Conservation (phyloP, 2,797 vertebrate genomes). For the Acrocephalus scirpaceus region DNA sequence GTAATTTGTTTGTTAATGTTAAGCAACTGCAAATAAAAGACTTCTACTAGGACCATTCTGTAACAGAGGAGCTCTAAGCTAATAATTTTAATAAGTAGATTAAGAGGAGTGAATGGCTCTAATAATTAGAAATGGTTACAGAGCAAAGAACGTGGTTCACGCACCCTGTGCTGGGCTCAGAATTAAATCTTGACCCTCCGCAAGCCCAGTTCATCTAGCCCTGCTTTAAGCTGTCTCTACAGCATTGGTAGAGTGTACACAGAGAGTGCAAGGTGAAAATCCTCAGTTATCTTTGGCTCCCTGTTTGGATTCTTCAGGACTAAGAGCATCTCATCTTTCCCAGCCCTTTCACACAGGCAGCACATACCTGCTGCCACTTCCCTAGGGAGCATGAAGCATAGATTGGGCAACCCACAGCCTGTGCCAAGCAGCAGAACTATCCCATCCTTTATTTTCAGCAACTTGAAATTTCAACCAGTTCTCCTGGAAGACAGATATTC, state of each 20-base stretch:
- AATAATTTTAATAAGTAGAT: not conserved
- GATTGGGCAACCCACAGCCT: not conserved
- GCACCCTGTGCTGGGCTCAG: not conserved
- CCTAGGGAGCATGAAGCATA: not conserved
- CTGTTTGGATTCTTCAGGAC: not conserved
- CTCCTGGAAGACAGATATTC: not conserved
- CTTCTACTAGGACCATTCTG: not conserved
- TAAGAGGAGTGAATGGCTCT: not conserved
- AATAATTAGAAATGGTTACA: not conserved
- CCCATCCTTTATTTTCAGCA: not conserved
- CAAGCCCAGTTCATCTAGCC: not conserved
- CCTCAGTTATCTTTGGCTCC: not conserved
- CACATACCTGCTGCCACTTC: not conserved
- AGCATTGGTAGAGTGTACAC: not conserved
- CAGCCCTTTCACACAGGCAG: not conserved
- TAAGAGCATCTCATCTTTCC: not conserved
- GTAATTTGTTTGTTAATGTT: not conserved
- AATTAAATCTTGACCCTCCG: not conserved
- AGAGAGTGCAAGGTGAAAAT: not conserved
- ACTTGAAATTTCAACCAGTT: not conserved
- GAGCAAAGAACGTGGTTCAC: accelerated
- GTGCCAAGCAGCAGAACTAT: not conserved
- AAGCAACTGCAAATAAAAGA: not conserved
- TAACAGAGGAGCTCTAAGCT: not conserved
- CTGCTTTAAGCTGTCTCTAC: not conserved